Base-by-base conservation (phyloP, 2,797 vertebrate genomes). In the Novumbra hubbsi region DNA sequence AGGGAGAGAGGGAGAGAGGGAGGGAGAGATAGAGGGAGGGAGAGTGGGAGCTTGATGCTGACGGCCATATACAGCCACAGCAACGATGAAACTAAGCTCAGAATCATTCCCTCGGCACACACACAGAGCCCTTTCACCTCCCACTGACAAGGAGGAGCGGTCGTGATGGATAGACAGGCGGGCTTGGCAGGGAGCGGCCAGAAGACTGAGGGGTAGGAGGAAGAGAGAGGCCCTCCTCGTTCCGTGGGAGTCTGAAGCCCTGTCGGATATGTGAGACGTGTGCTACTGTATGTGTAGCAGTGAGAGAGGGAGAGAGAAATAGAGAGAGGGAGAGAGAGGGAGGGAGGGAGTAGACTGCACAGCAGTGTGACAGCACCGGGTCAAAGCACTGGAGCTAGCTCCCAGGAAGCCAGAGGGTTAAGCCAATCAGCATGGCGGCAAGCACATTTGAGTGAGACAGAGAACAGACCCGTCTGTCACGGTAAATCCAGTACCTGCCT, bases 341-440 rank as follows among this genome's bases (percentile, higher is more conserved):
- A 52, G 45, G 7, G 48, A 68, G 67, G 27, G 72, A 41, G 76
- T 79, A n/a, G 63, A 70, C 62, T 57, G 69, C 21, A 68, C 34
- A 50, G 72, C 72, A 83, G 85, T 2, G 52, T 85, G 84, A 85
- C 75, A 77, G 81, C 82, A 70, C 55, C 70, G 38, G 86, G 90
- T 90, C 86, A 88, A 80, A 89, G 84, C 82, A 81, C 81, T 85
- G 80, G 60, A 67, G 78, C 85, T 82, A 82, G 84, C 84, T 84
- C 87, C 83, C 83, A 81, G 85, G 87, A 86, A 85, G 87, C 83
- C 87, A 90, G 88, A 88, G 87, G 86, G 88, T 57, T 57, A 86
- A 88, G 86, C 85, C 85, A 81, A 84, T 84, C 87, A 89, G 88
- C 86, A 89, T 87, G 87, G 76, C 83, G 85, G 83, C 74, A 78